Conservation (phyloP, 2,797 vertebrate species). For the Squalus acanthias region DNA sequence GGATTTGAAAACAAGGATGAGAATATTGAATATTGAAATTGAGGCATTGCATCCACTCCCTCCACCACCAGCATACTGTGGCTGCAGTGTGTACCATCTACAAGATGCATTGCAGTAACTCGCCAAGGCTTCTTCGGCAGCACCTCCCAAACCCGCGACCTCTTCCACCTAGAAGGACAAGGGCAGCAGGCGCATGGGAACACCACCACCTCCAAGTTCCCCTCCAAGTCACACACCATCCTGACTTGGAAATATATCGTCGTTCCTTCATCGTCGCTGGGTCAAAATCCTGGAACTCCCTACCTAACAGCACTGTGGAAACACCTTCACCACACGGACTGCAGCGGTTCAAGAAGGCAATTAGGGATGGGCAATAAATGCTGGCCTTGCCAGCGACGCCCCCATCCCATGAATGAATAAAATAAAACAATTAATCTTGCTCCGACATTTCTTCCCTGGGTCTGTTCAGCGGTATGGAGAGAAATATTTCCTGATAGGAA, state of each 20-base stretch:
- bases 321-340: neutral
- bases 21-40: too few relatives aligned
- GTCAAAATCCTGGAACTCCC: neutral
- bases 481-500: neutral
- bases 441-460: neutral
- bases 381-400: neutral
- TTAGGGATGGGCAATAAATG: neutral
- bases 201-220: neutral
- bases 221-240: neutral
- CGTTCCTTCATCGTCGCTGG: neutral
- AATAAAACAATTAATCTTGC: neutral
- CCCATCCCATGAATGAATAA: neutral
- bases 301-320: neutral
- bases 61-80: neutral
- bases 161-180: neutral
- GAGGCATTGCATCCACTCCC: neutral
- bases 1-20: neutral
- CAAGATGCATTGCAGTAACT: neutral
- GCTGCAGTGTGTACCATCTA: neutral
- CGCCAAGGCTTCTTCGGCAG: neutral
- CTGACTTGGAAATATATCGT: neutral
- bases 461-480: neutral
- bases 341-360: neutral
- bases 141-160: neutral
- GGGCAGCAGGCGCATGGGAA: neutral